phyloP scores from a whole-genome alignment of 2,113 vertebrate species.

The Cathartes aura region DNA sequence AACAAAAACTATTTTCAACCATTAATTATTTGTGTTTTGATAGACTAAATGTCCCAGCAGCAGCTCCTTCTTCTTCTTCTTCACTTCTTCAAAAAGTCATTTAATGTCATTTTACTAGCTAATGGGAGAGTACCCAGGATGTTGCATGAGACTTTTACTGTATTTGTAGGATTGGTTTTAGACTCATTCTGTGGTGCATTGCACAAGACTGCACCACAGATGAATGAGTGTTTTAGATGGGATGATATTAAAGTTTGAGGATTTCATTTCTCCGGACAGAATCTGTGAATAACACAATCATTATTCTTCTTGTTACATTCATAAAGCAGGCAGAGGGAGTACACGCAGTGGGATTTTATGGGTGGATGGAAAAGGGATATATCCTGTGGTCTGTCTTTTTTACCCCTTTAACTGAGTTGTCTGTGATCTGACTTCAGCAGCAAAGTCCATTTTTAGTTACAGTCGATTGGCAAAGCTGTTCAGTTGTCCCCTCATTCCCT shows the following conservation, averaged over 20 bases:
- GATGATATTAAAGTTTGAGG: background rate
- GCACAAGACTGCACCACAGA: background rate
- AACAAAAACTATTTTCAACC: slow-evolving; percentile 78
- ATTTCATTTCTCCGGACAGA: background rate
- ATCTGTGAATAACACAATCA: background rate
- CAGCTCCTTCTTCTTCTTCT: slow-evolving; percentile 35
- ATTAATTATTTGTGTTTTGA: slow-evolving; percentile 78
- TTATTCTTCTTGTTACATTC: background rate
- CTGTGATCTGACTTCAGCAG: background rate
- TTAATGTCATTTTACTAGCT: slow-evolving; percentile 50
- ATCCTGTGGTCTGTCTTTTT: background rate
- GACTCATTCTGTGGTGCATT: background rate
- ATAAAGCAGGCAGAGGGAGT: background rate
- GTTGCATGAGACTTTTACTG: slow-evolving; percentile 1
- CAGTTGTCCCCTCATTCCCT: background rate
- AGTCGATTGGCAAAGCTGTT: rapidly evolving
- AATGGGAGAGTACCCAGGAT: background rate
- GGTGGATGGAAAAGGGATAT: background rate
- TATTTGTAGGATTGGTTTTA: slow-evolving; percentile 13
- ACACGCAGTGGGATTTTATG: background rate
- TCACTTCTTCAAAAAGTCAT: slow-evolving; percentile 60
- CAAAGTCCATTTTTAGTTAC: background rate
- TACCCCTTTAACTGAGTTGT: background rate
- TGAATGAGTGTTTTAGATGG: background rate
- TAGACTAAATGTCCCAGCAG: slow-evolving; percentile 61